Percentiles rank a stretch among this genome's conserved stretches.
phyloP scores from a whole-genome alignment of 2,888 invertebrate genomes.

The Hydraecia micacea region DNA sequence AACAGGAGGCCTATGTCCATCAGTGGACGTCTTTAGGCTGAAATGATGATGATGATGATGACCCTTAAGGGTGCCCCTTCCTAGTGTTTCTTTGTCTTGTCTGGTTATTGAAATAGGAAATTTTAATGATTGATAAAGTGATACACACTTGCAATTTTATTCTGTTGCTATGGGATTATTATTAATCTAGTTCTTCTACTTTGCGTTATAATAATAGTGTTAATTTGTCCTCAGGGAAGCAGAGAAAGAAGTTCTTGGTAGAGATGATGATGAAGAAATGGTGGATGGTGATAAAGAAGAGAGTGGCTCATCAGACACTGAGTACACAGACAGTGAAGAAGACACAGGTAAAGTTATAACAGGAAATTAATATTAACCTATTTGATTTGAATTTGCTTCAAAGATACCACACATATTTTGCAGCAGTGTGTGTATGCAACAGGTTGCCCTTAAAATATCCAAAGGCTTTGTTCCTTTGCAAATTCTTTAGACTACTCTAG shows the following conservation, averaged over 20 bases:
- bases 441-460: not conserved
- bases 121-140: not conserved
- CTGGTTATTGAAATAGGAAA: not conserved
- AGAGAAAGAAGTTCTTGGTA: constrained; percentile 93
- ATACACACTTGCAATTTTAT: not conserved
- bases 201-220: not conserved
- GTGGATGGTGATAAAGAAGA: constrained; percentile 92
- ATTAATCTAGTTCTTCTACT: not conserved
- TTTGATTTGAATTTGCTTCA: not conserved
- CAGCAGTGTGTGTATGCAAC: not conserved
- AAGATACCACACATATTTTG: not conserved
- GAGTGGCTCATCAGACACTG: constrained; percentile 95
- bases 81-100: not conserved
- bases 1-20: no score
- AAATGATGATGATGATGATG: no score
- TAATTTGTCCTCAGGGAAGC: constrained; percentile 88
- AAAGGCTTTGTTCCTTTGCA: not conserved
- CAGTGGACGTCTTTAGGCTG: no score
- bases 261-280: constrained; percentile 93
- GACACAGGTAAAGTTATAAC: constrained; percentile 91
- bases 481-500: not conserved
- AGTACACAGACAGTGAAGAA: constrained; percentile 96
- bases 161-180: not conserved
- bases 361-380: not conserved
- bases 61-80: not conserved